phyloP scores from a whole-genome alignment of 2,888 invertebrate species.

The Seira ritae region DNA sequence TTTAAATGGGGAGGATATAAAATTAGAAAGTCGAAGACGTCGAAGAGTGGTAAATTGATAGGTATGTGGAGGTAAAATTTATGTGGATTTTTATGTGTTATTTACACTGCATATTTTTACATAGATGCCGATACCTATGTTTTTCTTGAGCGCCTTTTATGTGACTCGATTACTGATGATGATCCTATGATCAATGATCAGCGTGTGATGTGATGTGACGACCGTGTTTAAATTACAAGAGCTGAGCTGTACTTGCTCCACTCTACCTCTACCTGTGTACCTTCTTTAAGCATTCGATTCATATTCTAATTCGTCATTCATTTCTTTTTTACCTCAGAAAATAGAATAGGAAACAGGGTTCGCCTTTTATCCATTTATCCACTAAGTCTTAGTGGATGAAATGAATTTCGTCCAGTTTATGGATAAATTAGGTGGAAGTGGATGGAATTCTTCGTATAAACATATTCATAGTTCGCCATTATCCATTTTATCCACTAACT shows the following conservation, averaged over 20 bases:
- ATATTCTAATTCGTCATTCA: no score
- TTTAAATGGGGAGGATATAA: constrained; percentile 1
- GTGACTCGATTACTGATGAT: constrained; percentile 63
- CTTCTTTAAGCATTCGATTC: constrained; percentile 31
- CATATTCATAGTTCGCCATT: no score
- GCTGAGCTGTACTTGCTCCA: background rate
- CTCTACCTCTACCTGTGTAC: background rate
- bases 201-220: constrained; percentile 66
- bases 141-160: constrained; percentile 44
- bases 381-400: no score
- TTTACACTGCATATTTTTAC: constrained; percentile 27
- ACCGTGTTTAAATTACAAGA: constrained; percentile 58
- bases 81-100: constrained; percentile 28
- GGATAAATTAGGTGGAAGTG: no score
- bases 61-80: background rate
- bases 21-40: constrained; percentile 33
- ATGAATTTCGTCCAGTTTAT: no score
- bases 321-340: no score
- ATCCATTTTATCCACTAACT: no score
- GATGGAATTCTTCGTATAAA: no score
- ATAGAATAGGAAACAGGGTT: no score
- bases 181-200: constrained; percentile 59
- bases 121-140: no score
- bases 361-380: no score
- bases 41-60: background rate